These are phyloP conservation scores for Harpagifer antarcticus DNA, from an alignment of 2,797 vertebrate genomes.

Conservation along the genomic window DNA sequence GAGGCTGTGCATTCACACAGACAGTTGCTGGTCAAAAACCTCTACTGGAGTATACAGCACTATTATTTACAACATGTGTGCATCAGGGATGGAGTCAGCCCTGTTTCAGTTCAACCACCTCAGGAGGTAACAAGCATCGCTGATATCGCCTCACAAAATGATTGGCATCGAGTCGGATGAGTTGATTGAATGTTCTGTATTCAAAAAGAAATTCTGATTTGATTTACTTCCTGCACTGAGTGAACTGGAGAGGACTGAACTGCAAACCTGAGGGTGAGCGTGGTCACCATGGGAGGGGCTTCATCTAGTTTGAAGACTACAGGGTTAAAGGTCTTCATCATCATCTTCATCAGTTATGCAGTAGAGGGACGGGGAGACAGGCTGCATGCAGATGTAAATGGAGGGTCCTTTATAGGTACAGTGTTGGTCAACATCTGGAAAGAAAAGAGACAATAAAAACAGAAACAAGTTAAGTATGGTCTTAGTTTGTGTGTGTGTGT, in stretches of 20 bases:
- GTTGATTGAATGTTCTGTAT: constrained; percentile 15
- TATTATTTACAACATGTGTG: constrained; percentile 77
- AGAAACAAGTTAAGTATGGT: neutral
- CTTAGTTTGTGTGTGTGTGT: neutral
- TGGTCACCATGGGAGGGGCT: constrained; percentile 52
- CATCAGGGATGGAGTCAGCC: constrained; percentile 58
- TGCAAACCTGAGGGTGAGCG: constrained; percentile 51
- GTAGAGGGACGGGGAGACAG: constrained; percentile 52
- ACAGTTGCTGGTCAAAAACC: constrained; percentile 80
- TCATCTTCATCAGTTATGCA: constrained; percentile 68
- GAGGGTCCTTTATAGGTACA: constrained; percentile 63
- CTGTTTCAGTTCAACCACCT: constrained; percentile 57
- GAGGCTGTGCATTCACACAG: constrained; percentile 71
- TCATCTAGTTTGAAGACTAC: constrained; percentile 69
- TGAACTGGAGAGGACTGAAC: constrained; percentile 57
- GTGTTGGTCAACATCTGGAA: constrained; percentile 75
- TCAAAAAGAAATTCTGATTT: constrained; percentile 13
- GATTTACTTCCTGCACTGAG: constrained; percentile 21
- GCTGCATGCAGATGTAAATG: constrained; percentile 79
- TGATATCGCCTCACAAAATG: constrained; percentile 17
- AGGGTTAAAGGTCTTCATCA: constrained; percentile 67
- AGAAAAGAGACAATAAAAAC: constrained; percentile 44
- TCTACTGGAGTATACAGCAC: constrained; percentile 74
- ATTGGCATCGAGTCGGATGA: constrained; percentile 21
- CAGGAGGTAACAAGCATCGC: constrained; percentile 37